Base-by-base conservation (phyloP, 2,797 vertebrate species). In the Jordanella pulchra region DNA sequence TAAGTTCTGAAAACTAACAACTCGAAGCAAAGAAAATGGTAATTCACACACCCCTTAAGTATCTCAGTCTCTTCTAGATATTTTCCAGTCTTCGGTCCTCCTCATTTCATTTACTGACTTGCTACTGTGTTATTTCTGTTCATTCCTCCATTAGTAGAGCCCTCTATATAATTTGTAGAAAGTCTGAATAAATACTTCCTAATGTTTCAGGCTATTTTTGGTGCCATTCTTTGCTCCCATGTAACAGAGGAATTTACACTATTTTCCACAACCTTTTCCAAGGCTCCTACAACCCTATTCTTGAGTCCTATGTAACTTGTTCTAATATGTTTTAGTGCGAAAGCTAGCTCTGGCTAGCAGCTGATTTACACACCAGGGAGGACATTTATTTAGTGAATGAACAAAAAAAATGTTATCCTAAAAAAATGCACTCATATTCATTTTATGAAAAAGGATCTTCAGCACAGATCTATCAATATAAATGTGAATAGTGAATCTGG, bases 301-400 rank as follows among this genome's bases (percentile, higher is more conserved):
- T 84, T 81, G 85, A 77, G 83, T 90, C 79, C 76, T 68, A 54
- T 73, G 75, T 82, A 67, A 83, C 70, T 45, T 72, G 88, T 73
- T 80, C 69, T 85, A 85, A 78, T 83, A 71, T 79, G 79, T 71
- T 72, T 66, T 54, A 69, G 71, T 65, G 75, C 72, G 42, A 81
- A 65, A 75, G 68, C 63, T 75, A 69, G 80, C 65, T 73, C 25
- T 0, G 68, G 76, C 4, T 7, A 71, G 55, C 60, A 81, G 82
- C 58, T 7, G 32, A 75, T 79, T 75, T 83, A 61, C 50, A 67
- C 56, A 65, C 77, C 12, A 0, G 18, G 78, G 50, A 75, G 55
- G 78, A 77, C 74, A 84, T 76, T 61, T 61, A 39, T 61, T 7
- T 39, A 61, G 70, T 64, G 47, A 53, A 65, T 73, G n/a, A 79